Conservation (phyloP, 2,888 invertebrate genomes). For the Conops quadrifasciatus region DNA sequence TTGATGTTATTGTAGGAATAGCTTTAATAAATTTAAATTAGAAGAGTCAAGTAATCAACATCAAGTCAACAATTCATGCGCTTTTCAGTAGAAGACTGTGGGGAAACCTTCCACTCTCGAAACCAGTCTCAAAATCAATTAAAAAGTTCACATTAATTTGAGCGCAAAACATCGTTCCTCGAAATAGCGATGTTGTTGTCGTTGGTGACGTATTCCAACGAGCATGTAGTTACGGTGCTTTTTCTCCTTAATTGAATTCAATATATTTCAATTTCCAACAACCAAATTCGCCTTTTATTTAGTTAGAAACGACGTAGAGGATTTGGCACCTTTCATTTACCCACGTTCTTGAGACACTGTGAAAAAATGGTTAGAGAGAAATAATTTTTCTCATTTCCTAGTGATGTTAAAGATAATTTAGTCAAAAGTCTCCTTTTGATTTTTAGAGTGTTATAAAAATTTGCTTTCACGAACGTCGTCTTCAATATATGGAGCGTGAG, state of each 20-base stretch:
- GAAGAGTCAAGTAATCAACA: background rate
- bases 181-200: no score
- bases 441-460: conserved; percentile 85
- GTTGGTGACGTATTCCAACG: no score
- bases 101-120: background rate
- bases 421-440: background rate
- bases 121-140: conserved; percentile 17
- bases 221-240: background rate
- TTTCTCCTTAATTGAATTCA: conserved; percentile 58
- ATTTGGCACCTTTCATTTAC: no score
- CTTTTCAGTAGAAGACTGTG: background rate
- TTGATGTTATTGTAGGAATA: no score
- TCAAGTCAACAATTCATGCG: background rate
- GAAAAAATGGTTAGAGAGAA: no score
- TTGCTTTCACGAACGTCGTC: conserved; percentile 93
- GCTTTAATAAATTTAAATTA: no score
- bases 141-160: conserved; percentile 52
- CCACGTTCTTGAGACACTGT: no score
- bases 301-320: no score
- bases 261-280: conserved; percentile 59
- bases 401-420: no score
- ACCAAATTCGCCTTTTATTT: conserved; percentile 37
- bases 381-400: no score
- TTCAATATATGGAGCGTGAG: conserved; percentile 95
- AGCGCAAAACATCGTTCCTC: conserved; percentile 39